phyloP scores from a whole-genome alignment of 2,113 vertebrate genomes.

The Chloropsis hardwickii region DNA sequence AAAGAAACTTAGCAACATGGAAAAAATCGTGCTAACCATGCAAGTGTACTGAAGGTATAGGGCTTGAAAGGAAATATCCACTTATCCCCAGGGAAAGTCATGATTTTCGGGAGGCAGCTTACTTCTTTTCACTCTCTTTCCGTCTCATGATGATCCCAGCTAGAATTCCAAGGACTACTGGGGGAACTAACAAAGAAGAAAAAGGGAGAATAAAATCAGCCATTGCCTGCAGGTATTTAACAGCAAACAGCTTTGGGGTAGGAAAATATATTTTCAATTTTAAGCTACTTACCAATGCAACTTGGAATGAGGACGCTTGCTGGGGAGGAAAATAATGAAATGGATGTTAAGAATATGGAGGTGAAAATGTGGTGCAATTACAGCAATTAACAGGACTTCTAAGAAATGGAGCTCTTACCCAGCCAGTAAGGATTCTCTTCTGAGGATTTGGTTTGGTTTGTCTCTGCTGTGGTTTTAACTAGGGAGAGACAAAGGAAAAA shows the following conservation, averaged over 20 bases:
- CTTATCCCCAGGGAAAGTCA: not conserved
- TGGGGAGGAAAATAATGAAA: not conserved
- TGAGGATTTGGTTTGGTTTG: not conserved
- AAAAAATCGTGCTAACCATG: rapidly evolving
- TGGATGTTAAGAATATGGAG: not conserved
- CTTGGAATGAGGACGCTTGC: not conserved
- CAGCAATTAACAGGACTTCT: not conserved
- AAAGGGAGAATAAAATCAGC: not conserved
- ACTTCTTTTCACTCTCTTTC: not conserved
- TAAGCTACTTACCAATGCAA: not conserved
- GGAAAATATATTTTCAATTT: not conserved
- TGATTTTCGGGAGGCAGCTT: not conserved
- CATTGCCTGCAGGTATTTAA: not conserved
- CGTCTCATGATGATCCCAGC: not conserved
- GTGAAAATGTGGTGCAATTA: not conserved
- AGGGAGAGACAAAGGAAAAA: not conserved
- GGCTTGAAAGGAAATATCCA: not conserved
- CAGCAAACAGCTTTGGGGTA: not conserved
- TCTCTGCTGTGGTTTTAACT: not conserved
- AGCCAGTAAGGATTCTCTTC: not conserved
- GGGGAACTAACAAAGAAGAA: not conserved
- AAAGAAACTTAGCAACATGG: not conserved
- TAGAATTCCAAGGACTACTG: not conserved
- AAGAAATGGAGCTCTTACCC: not conserved
- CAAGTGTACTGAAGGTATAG: not conserved